Evolutionary conservation across 2,113 vertebrate species (phyloP).

Genomic region (Pogona vitticeps): DNA sequence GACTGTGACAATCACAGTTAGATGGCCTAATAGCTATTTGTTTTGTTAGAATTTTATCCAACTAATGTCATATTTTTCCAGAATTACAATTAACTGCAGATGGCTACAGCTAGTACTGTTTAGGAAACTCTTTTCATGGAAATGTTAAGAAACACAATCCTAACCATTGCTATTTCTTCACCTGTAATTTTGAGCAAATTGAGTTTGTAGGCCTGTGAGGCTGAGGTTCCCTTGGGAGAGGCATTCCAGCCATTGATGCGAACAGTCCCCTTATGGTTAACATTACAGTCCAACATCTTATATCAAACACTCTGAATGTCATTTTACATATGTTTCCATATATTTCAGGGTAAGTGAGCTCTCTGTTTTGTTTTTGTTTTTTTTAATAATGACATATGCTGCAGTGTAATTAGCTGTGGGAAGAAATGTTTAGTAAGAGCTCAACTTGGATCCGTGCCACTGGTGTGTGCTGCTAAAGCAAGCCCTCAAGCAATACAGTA

Average conservation of each 20-base stretch:
- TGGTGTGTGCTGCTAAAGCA: background rate
- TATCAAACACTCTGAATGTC: background rate
- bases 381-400: background rate
- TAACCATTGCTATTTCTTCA: background rate
- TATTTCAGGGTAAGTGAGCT: background rate
- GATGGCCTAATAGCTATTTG: background rate
- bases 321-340: conserved; percentile 2
- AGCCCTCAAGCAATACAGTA: background rate
- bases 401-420: background rate
- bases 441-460: rapidly evolving
- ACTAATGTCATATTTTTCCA: background rate
- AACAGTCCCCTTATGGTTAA: conserved; percentile 25
- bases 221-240: background rate
- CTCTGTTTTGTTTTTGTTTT: background rate
- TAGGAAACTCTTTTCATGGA: background rate
- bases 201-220: conserved; percentile 12
- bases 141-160: conserved; percentile 10
- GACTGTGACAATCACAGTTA: conserved; percentile 22
- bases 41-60: background rate
- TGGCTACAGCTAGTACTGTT: background rate
- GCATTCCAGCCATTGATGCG: background rate
- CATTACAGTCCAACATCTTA: background rate
- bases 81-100: background rate
- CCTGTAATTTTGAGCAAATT: conserved; percentile 20
- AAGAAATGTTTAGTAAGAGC: background rate